Percentiles rank a stretch among this genome's conserved stretches.
phyloP scores from a whole-genome alignment of 2,797 vertebrate genomes.

The Phylloscopus collybita region DNA sequence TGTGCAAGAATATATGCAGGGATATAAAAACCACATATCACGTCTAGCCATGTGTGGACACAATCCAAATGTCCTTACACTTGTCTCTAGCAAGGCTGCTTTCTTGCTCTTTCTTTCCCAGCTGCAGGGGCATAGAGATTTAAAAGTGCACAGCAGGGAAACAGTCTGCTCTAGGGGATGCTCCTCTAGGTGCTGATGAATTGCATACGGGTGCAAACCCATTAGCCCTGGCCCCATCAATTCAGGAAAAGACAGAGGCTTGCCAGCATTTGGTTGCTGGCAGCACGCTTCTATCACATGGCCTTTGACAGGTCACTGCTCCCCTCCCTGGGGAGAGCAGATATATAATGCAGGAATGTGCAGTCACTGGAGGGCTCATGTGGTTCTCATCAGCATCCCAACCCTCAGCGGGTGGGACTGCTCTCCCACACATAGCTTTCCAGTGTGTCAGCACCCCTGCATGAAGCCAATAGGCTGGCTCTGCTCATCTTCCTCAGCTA shows the following conservation, averaged over 20 bases:
- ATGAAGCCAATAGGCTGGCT: slow-evolving; percentile 29
- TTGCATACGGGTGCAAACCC: background rate
- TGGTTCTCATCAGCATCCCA: slow-evolving; percentile 74
- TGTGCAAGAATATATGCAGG: background rate
- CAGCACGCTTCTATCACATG: slow-evolving; percentile 48
- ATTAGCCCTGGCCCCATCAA: background rate
- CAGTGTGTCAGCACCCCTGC: slow-evolving; percentile 61
- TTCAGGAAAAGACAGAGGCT: background rate
- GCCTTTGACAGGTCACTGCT: slow-evolving; percentile 67
- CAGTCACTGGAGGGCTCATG: slow-evolving; percentile 63
- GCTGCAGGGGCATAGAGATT: background rate
- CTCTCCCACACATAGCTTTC: slow-evolving; percentile 67
- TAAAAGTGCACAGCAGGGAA: background rate
- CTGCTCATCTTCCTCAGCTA: slow-evolving; percentile 10
- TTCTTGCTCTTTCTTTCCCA: background rate
- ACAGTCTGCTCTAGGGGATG: background rate
- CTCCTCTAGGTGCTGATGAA: background rate
- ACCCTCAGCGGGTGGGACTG: slow-evolving; percentile 66
- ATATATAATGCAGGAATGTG: slow-evolving; percentile 57
- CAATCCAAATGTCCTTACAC: background rate
- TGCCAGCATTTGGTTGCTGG: background rate
- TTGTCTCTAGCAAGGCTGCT: background rate
- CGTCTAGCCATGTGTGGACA: background rate
- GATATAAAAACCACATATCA: slow-evolving; percentile 1
- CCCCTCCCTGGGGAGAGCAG: background rate